A percentile compares a stretch with the other conserved stretches of the same genome.
Conservation (phyloP, 2,888 invertebrate genomes). For the Tachina fera region DNA sequence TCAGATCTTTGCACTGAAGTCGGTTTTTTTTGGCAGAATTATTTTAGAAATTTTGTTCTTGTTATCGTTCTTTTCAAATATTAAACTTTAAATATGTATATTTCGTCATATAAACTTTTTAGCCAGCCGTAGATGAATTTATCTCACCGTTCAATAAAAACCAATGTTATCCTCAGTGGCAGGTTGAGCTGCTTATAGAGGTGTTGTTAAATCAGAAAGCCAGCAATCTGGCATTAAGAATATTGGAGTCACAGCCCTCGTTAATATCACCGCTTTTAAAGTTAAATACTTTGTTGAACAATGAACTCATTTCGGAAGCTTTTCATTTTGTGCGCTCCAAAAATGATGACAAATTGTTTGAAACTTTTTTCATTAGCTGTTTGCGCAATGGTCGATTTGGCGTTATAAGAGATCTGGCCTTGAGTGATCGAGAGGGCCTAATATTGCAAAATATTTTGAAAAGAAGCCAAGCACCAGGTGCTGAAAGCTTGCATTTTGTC, state of each 20-base stretch:
- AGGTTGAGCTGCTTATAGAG: constrained; percentile 79
- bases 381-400: constrained; percentile 76
- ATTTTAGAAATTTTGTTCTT: not conserved
- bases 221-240: constrained; percentile 77
- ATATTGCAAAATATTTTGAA: constrained; percentile 78
- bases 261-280: constrained; percentile 76
- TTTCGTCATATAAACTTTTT: constrained; percentile 23
- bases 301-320: constrained; percentile 80
- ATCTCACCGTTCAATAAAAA: constrained; percentile 78
- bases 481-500: constrained; percentile 80
- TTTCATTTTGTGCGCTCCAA: constrained; percentile 80
- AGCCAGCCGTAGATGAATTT: constrained; percentile 79
- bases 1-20: too few relatives aligned
- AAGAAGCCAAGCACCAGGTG: constrained; percentile 74
- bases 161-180: constrained; percentile 78
- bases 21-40: too few relatives aligned
- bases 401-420: constrained; percentile 78
- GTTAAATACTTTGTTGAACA: constrained; percentile 79
- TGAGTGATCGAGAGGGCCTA: constrained; percentile 79
- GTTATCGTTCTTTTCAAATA: not conserved
- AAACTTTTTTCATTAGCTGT: constrained; percentile 79
- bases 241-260: constrained; percentile 76
- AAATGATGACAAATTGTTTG: constrained; percentile 77
- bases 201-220: constrained; percentile 77
- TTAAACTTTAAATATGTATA: not conserved